Base-by-base conservation (phyloP, 2,113 vertebrate species). In the Piliocolobus tephrosceles region DNA sequence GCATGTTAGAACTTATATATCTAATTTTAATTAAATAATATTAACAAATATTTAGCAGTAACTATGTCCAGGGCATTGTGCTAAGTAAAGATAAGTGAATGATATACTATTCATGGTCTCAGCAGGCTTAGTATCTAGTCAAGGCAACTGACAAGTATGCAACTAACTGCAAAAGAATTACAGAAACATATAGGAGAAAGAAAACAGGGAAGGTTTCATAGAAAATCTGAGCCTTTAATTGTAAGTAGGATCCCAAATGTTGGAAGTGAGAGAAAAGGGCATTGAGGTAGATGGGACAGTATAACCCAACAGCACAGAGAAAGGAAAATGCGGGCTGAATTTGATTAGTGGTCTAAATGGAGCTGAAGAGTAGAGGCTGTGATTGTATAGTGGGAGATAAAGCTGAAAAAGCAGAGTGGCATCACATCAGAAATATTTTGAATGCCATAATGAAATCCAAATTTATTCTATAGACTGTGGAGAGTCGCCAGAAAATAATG, bases 1-100 rank as follows among this genome's bases (percentile, higher is more conserved):
- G 8, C 16, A 87, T 83, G 66, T 88, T 91, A 75, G 6, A 95
- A 80, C 22, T 40, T 90, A 58, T 27, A 75, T 20, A 76, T 91
- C 55, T 70, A 55, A 80, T 87, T 94, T 90, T 88, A 83, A 90
- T 83, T 96, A 61, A 73, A 45, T 73, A 61, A 75, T 72, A 84
- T 90, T 92, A 93, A 90, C 23, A 58, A 47, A 88, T 68, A 38
- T 70, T 85, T 64, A 81, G 32, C 64, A 88, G 55, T 76, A 81
- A 79, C 27, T 78, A 61, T 84, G 16, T 84, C 47, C 50, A 81
- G 32, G 52, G 6, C 55, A 95, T 86, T 57, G 47, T 82, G 10
- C 84, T 92, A 76, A 52, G 27, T 92, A 76, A 52, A 30, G 25
- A 52, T 88, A 89, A 16, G 1, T 73, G 45, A 87, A 58, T 32